Base-by-base conservation (phyloP, 2,113 vertebrate genomes). In the Semicossyphus pulcher region DNA sequence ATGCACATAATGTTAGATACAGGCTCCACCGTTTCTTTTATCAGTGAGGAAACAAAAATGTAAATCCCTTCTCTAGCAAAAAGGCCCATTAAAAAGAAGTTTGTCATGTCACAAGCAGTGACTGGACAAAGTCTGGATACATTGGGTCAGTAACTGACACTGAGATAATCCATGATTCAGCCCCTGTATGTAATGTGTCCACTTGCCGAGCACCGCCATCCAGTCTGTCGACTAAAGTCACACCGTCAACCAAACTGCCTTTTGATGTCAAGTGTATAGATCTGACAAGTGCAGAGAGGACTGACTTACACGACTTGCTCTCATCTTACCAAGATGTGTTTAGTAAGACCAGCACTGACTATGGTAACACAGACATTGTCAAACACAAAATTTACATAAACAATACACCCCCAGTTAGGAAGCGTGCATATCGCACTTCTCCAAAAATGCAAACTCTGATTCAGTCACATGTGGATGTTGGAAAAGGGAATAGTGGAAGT, bases 391-490 rank as follows among this genome's bases (percentile, higher is more conserved):
- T 73, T 16, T 26, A 68, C 54, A 61, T 56, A 11, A n/a, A 51
- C 31, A 31, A 25, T 26, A 41, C 41, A 20, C 20, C 11, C 9
- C 25, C 64, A n/a, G 53, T 80, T n/a, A 23, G 56, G 44, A 68
- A 68, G 21, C 49, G 4, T 28, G 42, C 42, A 16, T 74, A 58
- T 42, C 63, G 23, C 23, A 76, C 49, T 28, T 63, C 28, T 2
- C 57, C 63, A 42, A 64, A 69, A 41, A 80, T 62, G 70, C 77
- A 56, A 20, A 37, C 57, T 16, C 12, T 80, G 36, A 81, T 75
- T 75, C 25, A 69, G 25, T 67, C 52, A 61, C 53, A 56, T 36
- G 32, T 21, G 11, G 49, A 62, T 64, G 70, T 14, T 70, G 57
- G 52, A 34, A 75, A 69, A 63, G 29, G 63, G 51, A 20, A 20